Base-by-base conservation (phyloP, 2,888 invertebrate species). In the Helobdella robusta region DNA sequence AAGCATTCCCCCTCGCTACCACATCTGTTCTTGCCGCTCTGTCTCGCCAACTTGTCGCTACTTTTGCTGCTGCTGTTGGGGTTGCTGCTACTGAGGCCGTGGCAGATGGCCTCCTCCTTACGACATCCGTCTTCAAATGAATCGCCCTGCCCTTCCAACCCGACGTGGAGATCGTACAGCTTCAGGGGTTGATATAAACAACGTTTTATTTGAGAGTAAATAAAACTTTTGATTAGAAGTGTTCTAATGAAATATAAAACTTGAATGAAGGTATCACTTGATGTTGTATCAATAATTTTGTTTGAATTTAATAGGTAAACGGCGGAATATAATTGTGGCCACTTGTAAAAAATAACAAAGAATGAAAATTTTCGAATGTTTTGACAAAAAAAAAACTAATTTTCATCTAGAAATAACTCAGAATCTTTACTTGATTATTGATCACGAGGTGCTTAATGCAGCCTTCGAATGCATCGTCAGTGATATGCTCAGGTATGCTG, bases 361-460 rank as follows among this genome's bases (percentile, higher is more conserved):
- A 40, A n/a, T 40, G n/a, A 40, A 40, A 40, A 40, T 15, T 40
- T 40, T 40, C n/a, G 44, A 52, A 20, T 52, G 11, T 20, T 52
- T 52, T 52, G n/a, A 40, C 8, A 40, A 40, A 15, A 15, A n/a
- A 40, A 40, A n/a, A n/a, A n/a, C n/a, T n/a, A 40, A 40, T 40
- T 11, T 40, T 40, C 25, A 18, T 25, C 54, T 20, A 50, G 6
- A 50, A 50, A 5, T 50, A 6, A 25, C 40, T 28, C 5, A 59
- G n/a, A 6, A 60, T 34, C 28, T 73, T 68, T 68, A 81, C 81
- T 76, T 79, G 76, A 74, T 93, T 93, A 77, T 98, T 95, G 77
- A 97, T 93, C 75, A 93, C 87, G 59, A 98, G 83, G 79, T 98
- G 94, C 74, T 91, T 84, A 68, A 98, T 89, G 80, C 98, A 98